A percentile compares a stretch with the other conserved stretches of the same genome.
Conservation (phyloP, 2,113 vertebrate genomes). For the Crypturellus undulatus region DNA sequence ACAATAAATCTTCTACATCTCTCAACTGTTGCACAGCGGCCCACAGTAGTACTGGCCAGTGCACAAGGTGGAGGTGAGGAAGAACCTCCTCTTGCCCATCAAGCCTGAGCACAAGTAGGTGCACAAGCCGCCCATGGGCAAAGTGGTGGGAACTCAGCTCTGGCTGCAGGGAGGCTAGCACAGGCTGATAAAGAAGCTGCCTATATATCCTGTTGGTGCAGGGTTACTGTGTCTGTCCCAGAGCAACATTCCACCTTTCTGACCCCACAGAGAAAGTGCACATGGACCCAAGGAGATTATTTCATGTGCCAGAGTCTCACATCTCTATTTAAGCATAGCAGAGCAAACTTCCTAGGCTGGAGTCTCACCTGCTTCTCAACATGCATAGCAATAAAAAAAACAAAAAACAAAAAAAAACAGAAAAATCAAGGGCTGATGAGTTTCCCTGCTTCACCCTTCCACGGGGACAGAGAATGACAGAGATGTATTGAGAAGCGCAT, state of each 20-base stretch:
- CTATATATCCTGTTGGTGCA: not conserved
- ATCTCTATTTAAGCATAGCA: not conserved
- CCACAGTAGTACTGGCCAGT: not conserved
- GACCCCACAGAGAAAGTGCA: not conserved
- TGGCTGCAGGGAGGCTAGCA: not conserved
- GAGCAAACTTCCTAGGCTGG: not conserved
- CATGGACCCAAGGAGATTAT: fast-evolving
- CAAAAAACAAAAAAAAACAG: not conserved
- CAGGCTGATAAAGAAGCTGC: not conserved
- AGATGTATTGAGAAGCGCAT: not conserved
- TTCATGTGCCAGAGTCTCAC: not conserved
- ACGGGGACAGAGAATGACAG: not conserved
- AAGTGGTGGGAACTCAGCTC: not conserved
- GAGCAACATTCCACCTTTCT: fast-evolving
- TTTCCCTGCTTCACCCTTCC: not conserved
- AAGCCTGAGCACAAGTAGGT: not conserved
- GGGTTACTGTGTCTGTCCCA: not conserved
- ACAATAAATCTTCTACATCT: not conserved
- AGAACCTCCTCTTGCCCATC: not conserved
- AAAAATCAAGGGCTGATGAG: not conserved
- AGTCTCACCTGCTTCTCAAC: too few species aligned
- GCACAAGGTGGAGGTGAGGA: not conserved
- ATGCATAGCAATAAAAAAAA: not conserved
- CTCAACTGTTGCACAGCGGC: not conserved
- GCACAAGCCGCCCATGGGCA: not conserved